Percentiles rank a stretch among this genome's conserved stretches.
These are phyloP conservation scores for Rhingia rostrata DNA, from an alignment of 2,888 invertebrate genomes.

Conservation along the genomic window DNA sequence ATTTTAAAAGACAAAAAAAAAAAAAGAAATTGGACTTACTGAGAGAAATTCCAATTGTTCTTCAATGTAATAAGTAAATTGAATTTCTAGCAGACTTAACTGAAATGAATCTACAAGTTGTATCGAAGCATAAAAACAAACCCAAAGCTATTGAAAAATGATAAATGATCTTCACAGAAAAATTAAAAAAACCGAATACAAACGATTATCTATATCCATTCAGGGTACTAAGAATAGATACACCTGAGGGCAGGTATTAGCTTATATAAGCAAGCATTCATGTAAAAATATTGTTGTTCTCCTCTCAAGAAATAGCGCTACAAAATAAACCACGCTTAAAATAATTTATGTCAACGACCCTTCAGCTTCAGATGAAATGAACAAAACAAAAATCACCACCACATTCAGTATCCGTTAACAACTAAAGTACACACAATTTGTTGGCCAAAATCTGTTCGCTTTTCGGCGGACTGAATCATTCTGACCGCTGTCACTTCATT, in stretches of 20 bases:
- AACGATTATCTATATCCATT: constrained; percentile 16
- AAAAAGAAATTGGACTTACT: constrained; percentile 43
- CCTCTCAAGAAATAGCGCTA: constrained; percentile 48
- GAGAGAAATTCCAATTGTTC: constrained; percentile 1
- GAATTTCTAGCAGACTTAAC: too few species aligned
- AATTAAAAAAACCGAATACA: constrained; percentile 20
- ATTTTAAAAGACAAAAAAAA: not conserved
- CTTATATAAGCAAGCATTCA: not conserved
- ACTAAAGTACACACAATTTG: constrained; percentile 53
- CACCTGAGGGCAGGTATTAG: constrained; percentile 45
- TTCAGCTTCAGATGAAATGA: constrained; percentile 50
- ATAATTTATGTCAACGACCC: constrained; percentile 70
- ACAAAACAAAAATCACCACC: constrained; percentile 21
- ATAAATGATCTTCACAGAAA: constrained; percentile 47
- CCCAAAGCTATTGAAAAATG: constrained; percentile 15
- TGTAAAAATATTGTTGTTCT: constrained; percentile 38
- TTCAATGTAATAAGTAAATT: not conserved
- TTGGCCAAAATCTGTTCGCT: constrained; percentile 35
- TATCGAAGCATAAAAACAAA: not conserved
- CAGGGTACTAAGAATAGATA: constrained; percentile 7
- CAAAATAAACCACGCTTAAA: constrained; percentile 27
- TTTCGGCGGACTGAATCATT: constrained; percentile 13
- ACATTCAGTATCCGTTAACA: constrained; percentile 47
- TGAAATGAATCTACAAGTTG: too few species aligned
- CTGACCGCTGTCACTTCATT: constrained; percentile 42